phyloP scores from a whole-genome alignment of 2,113 vertebrate species.

The Seriola quinqueradiata region DNA sequence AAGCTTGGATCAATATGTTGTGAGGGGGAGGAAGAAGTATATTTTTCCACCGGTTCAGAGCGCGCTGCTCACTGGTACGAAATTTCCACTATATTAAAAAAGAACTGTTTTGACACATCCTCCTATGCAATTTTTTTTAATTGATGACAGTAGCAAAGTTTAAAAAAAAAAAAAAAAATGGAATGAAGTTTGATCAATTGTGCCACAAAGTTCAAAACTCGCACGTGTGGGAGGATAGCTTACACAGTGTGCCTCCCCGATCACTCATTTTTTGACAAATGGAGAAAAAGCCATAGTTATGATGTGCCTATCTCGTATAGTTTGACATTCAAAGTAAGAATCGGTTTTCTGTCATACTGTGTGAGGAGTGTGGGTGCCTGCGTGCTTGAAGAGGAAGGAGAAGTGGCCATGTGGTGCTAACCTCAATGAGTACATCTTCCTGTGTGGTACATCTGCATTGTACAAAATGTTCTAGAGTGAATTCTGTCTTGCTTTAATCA shows the following conservation, averaged over 20 bases:
- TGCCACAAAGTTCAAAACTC: slow-evolving; percentile 42
- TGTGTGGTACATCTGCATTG: slow-evolving; percentile 13
- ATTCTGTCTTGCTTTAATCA: neutral
- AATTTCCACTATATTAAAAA: slow-evolving; percentile 63
- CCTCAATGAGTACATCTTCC: slow-evolving; percentile 53
- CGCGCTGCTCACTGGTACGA: neutral
- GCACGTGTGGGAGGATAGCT: slow-evolving; percentile 59
- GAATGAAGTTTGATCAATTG: slow-evolving; percentile 45
- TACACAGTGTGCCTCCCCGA: slow-evolving; percentile 32
- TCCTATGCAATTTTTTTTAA: slow-evolving; percentile 54
- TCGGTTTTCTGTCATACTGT: slow-evolving; percentile 25
- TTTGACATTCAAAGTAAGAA: slow-evolving; percentile 39
- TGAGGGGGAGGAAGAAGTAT: slow-evolving; percentile 61
- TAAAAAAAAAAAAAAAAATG: neutral
- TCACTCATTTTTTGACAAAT: slow-evolving; percentile 63
- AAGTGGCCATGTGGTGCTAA: slow-evolving; percentile 42
- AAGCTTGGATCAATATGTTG: slow-evolving; percentile 41
- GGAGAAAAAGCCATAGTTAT: neutral
- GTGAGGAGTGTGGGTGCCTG: slow-evolving; percentile 33
- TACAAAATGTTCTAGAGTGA: slow-evolving; percentile 39
- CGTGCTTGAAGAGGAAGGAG: slow-evolving; percentile 54
- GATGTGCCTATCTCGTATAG: slow-evolving; percentile 26
- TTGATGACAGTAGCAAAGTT: slow-evolving; percentile 59
- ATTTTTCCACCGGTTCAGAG: slow-evolving; percentile 38
- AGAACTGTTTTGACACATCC: slow-evolving; percentile 63